Percentiles rank a stretch among this genome's conserved stretches.
Conservation (phyloP, 2,797 vertebrate species). For the Pantherophis vulpinus region DNA sequence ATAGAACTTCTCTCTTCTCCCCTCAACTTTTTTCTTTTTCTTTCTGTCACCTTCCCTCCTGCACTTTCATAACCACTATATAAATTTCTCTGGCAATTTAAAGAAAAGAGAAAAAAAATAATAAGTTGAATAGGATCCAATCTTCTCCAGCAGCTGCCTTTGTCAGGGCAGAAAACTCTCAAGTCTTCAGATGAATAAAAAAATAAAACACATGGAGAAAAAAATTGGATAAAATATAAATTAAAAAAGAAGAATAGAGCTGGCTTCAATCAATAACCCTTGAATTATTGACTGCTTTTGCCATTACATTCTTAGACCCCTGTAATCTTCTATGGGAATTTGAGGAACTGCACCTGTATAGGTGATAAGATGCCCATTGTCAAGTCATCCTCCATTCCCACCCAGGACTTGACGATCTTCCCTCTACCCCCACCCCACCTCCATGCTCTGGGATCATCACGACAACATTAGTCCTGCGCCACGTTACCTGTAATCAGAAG, state of each 20-base stretch:
- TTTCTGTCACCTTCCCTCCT: fast-evolving
- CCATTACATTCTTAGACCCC: constrained; percentile 53
- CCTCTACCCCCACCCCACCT: not conserved
- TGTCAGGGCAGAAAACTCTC: constrained; percentile 42
- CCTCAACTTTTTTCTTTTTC: not conserved
- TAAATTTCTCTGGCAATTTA: constrained; percentile 31
- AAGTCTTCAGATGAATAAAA: constrained; percentile 39
- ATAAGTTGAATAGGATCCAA: constrained; percentile 37
- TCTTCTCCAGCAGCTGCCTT: constrained; percentile 39
- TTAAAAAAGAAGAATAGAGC: constrained; percentile 65
- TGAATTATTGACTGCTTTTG: constrained; percentile 67
- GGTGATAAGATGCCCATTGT: constrained; percentile 54
- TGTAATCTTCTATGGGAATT: constrained; percentile 58
- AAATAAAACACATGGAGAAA: constrained; percentile 41
- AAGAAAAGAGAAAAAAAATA: constrained; percentile 30
- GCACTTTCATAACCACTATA: not conserved
- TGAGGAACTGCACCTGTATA: constrained; percentile 39
- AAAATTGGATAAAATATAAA: constrained; percentile 67
- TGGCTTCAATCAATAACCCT: constrained; percentile 68
- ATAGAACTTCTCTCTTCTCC: not conserved
- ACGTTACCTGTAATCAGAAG: constrained; percentile 23
- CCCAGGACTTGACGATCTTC: constrained; percentile 40
- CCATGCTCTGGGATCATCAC: constrained; percentile 24
- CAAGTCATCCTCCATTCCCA: constrained; percentile 53
- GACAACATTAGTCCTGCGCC: constrained; percentile 38